These are phyloP conservation scores for Drosophila cracens DNA, from an alignment of 2,888 invertebrate species.

Conservation along the genomic window DNA sequence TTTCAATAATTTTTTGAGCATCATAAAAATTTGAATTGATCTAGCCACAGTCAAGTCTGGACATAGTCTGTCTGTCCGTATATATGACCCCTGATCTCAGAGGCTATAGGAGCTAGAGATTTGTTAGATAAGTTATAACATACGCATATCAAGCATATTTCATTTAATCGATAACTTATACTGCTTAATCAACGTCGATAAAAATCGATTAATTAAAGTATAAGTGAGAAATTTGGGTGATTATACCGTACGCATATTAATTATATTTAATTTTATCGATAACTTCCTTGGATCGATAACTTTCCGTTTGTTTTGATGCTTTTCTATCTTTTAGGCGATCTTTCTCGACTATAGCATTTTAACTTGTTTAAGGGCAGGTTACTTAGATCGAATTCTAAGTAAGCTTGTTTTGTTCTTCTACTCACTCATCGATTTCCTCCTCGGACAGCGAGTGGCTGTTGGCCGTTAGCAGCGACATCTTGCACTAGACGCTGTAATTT, in stretches of 20 bases:
- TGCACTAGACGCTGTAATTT: conserved; percentile 62
- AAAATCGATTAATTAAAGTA: not conserved
- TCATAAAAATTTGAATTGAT: too few species aligned
- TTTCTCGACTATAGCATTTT: not conserved
- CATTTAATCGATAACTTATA: not conserved
- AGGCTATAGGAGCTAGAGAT: not conserved
- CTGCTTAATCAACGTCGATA: rapidly evolving
- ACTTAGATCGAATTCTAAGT: not conserved
- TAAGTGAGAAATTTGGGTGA: rapidly evolving
- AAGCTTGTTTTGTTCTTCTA: conserved; percentile 69
- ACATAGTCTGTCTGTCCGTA: not conserved
- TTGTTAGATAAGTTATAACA: not conserved
- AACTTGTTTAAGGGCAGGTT: not conserved
- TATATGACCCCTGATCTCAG: not conserved
- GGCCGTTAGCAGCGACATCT: conserved; percentile 76
- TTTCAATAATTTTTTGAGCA: not conserved
- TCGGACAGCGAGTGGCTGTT: conserved; percentile 87
- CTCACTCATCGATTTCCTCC: conserved; percentile 90
- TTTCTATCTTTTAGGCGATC: not conserved
- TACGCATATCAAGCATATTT: not conserved
- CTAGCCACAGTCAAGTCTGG: too few species aligned
- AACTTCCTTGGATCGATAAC: not conserved
- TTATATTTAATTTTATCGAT: not conserved
- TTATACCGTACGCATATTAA: not conserved
- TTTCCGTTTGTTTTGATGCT: not conserved